Percentiles rank a stretch among this genome's conserved stretches.
These are phyloP conservation scores for Galeopsomyia nigrocyanea DNA, from an alignment of 2,888 invertebrate species.

Conservation along the genomic window DNA sequence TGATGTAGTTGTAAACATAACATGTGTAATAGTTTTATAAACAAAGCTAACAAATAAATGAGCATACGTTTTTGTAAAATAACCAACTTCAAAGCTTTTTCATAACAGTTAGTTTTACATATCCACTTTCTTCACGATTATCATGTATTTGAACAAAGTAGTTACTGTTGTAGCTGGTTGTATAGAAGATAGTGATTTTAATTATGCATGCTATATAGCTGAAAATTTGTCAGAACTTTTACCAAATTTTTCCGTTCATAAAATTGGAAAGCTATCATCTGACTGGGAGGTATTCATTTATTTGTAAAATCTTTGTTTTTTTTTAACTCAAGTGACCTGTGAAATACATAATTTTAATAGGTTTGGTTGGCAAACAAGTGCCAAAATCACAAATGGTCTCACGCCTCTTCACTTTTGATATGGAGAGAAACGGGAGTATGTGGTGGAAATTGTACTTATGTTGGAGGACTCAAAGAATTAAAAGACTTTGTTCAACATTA, in stretches of 20 bases:
- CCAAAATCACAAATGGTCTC: conserved; percentile 72
- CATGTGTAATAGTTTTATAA: neutral
- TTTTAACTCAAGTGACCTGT: neutral
- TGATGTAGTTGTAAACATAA: neutral
- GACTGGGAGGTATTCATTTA: conserved; percentile 71
- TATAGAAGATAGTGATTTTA: conserved; percentile 71
- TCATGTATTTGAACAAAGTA: conserved; percentile 39
- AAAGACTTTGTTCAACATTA: conserved; percentile 76
- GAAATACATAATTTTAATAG: conserved; percentile 57
- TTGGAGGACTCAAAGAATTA: conserved; percentile 75
- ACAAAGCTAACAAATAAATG: conserved; percentile 19
- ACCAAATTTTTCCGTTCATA: conserved; percentile 72
- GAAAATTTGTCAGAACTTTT: conserved; percentile 71
- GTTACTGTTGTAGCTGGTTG: conserved; percentile 71
- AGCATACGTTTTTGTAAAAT: neutral
- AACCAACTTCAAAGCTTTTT: conserved; percentile 25
- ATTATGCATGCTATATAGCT: conserved; percentile 72
- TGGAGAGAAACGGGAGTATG: conserved; percentile 75
- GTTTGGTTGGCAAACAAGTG: conserved; percentile 71
- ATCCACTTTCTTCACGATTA: neutral
- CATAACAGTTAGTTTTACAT: neutral
- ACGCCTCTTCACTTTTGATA: conserved; percentile 72
- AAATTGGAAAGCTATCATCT: conserved; percentile 68
- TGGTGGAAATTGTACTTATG: conserved; percentile 72
- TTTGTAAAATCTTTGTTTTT: conserved; percentile 2